A percentile compares a stretch with the other conserved stretches of the same genome.
phyloP scores from a whole-genome alignment of 2,113 vertebrate species.

The Sardina pilchardus region DNA sequence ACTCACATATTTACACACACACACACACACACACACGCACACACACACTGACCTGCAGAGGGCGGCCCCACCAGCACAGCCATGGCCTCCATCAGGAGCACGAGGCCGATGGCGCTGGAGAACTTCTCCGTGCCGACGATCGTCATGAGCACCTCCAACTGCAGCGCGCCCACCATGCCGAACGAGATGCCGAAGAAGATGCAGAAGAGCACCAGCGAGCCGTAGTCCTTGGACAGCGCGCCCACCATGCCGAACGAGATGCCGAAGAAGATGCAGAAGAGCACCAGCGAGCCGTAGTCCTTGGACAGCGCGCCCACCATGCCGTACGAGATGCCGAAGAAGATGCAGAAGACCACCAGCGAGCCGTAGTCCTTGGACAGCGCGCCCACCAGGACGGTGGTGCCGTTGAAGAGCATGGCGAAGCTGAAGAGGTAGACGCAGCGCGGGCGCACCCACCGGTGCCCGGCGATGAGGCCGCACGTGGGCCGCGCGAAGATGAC shows the following conservation, averaged over 20 bases:
- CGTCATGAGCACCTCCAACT: conserved; percentile 96
- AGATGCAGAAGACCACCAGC: conserved; percentile 88
- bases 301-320: conserved; percentile 99
- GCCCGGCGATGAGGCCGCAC: conserved; percentile 82
- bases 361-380: conserved; percentile 69
- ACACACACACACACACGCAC: neutral
- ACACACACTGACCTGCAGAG: conserved; percentile 77
- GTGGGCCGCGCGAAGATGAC: conserved; percentile 90
- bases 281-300: no score
- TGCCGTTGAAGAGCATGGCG: conserved; percentile 88
- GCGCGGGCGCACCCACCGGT: conserved; percentile 83
- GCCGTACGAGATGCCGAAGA: conserved; percentile 93
- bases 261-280: no score
- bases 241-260: no score
- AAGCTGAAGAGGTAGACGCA: conserved; percentile 92
- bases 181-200: no score
- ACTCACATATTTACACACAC: no score
- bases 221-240: no score
- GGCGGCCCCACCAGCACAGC: conserved; percentile 91
- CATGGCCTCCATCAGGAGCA: conserved; percentile 87
- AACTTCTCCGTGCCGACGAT: conserved; percentile 91
- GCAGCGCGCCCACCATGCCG: no score
- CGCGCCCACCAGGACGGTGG: conserved; percentile 85
- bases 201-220: no score
- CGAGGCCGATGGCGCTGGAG: conserved; percentile 91